Evolutionary conservation across 2,113 vertebrate genomes (phyloP), one percentile per base, ranked within the genome.

Genomic region (Phainopepla nitens): DNA sequence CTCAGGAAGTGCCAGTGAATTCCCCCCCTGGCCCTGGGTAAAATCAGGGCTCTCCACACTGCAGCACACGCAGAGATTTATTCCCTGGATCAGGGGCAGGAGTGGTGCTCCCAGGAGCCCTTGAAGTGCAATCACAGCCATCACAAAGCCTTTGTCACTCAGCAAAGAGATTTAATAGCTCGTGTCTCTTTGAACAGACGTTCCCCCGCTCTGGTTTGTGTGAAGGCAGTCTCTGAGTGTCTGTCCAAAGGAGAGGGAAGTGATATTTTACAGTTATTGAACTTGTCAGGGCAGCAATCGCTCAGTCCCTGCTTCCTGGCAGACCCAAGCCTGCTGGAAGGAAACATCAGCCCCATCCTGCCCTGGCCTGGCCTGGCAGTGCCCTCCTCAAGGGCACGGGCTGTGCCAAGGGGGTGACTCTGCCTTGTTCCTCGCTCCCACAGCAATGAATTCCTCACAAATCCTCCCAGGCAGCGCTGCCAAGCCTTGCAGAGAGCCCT

Each of bases 1-100:
- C 41, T 9, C 2, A 1, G 25, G 18, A 36, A 23, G 15, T 1
- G 29, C 25, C 1, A 0, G 3, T 6, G 47, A 20, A 21, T 5
- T 35, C 35, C 29, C 6, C 41, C 1, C 6, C n/a, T n/a, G n/a
- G 10, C 1, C 16, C 42, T 23, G 65, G 69, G 25, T 12, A 1
- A 17, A 35, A 17, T 2, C 27, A 25, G 68, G 15, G 17, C 7
- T 76, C 29, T 11, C 12, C 61, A 0, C 8, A 6, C 3, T 8
- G 7, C 31, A 1, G 25, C 65, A 22, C 82, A 39, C 7, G 10
- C 33, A 23, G 21, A 4, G 13, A 3, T 35, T 4, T 1, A 24
- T 31, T 51, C 36, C 41, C 29, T 8, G 7, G 11, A 19, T 13
- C 75, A 53, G 18, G 62, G 39, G 2, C 39, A 50, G 29, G 21